Percentiles rank a stretch among this genome's conserved stretches.
phyloP scores from a whole-genome alignment of 2,888 invertebrate species.

The Drosophila multiciliata region DNA sequence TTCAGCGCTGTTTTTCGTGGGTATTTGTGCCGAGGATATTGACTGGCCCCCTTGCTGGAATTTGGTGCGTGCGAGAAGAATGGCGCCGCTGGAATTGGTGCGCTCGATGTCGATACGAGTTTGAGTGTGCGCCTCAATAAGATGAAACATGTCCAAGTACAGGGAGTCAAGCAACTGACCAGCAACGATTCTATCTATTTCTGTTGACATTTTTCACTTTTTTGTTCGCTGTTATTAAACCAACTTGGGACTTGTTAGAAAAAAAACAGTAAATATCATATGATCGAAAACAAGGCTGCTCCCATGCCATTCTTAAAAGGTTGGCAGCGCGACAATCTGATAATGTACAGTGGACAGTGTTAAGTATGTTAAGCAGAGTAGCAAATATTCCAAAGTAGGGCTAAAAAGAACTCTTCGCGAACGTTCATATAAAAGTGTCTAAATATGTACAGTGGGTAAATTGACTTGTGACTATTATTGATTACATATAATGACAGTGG shows the following conservation, averaged over 20 bases:
- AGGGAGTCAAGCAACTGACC: conserved; percentile 88
- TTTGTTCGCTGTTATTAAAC: not conserved
- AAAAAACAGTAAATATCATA: conserved; percentile 38
- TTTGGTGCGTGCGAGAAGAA: conserved; percentile 89
- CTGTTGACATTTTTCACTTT: conserved; percentile 33
- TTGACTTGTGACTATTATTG: not conserved
- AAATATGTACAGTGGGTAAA: not conserved
- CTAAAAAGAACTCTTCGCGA: not conserved
- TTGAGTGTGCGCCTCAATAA: conserved; percentile 90
- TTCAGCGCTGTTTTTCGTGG: conserved; percentile 87
- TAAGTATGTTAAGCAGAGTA: conserved; percentile 15
- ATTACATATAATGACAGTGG: not conserved
- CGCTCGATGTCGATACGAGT: conserved; percentile 90
- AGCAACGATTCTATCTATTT: conserved; percentile 39
- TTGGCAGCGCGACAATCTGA: conserved; percentile 19
- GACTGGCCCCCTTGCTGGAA: conserved; percentile 92
- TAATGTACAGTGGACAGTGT: conserved; percentile 18
- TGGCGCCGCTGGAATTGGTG: conserved; percentile 87
- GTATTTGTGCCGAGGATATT: conserved; percentile 89
- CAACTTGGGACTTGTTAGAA: conserved; percentile 10
- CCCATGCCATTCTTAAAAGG: not conserved
- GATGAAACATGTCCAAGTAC: conserved; percentile 88
- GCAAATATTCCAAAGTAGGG: not conserved
- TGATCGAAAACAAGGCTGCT: conserved; percentile 46
- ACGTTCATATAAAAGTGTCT: not conserved